phyloP scores from a whole-genome alignment of 2,888 invertebrate genomes.

The Pachydiplax longipennis region DNA sequence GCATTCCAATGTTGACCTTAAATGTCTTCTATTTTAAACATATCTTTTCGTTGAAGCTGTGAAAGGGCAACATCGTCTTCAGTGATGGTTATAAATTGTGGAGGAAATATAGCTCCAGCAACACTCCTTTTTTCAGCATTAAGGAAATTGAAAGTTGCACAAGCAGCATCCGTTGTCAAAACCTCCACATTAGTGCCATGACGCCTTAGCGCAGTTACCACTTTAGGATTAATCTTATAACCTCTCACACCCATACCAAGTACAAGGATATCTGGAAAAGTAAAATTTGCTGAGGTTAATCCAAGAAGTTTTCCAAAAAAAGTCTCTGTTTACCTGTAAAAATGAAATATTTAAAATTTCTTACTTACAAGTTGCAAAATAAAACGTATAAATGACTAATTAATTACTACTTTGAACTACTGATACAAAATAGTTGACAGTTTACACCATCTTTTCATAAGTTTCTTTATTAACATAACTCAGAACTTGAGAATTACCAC shows the following conservation, averaged over 20 bases:
- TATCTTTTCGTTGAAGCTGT: constrained; percentile 43
- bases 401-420: too few species aligned
- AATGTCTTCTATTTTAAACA: constrained; percentile 46
- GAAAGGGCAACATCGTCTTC: constrained; percentile 49
- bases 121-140: constrained; percentile 79
- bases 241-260: constrained; percentile 73
- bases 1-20: not conserved
- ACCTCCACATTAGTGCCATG: constrained; percentile 78
- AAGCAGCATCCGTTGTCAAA: constrained; percentile 82
- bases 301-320: too few species aligned
- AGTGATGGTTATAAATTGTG: constrained; percentile 53
- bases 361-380: too few species aligned
- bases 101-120: constrained; percentile 65
- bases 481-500: too few species aligned
- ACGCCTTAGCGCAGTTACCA: constrained; percentile 57
- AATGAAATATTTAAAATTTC: too few species aligned
- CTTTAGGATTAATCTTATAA: constrained; percentile 59
- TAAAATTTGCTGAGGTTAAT: not conserved
- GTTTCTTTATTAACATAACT: too few species aligned
- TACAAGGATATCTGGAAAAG: constrained; percentile 60
- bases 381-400: too few species aligned
- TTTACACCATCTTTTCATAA: too few species aligned
- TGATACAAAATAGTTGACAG: too few species aligned
- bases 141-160: constrained; percentile 90
- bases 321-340: too few species aligned